A percentile compares a stretch with the other conserved stretches of the same genome.
Evolutionary conservation across 1,140 invertebrate species (phyloP).

Genomic region (Drosophila nigromelanica): DNA sequence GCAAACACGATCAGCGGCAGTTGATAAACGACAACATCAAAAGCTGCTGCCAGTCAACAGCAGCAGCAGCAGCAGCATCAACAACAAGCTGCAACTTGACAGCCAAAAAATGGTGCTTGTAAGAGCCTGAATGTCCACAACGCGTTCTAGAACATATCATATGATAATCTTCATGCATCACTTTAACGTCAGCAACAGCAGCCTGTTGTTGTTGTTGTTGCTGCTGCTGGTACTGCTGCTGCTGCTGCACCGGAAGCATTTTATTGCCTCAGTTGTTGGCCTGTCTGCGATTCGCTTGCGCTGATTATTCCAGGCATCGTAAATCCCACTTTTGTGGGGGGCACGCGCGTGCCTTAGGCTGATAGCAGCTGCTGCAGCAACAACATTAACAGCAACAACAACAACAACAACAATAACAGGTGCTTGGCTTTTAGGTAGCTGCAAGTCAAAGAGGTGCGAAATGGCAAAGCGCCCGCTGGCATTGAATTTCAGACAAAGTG

Average conservation of each 20-base stretch:
- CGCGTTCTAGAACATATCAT: constrained; percentile 74
- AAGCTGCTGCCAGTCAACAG: constrained; percentile 30
- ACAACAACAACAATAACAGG: constrained; percentile 50
- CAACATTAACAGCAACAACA: constrained; percentile 22
- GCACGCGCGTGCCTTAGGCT: constrained; percentile 63
- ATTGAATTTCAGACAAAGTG: constrained; percentile 82
- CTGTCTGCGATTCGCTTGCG: constrained; percentile 70
- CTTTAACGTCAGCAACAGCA: constrained; percentile 67
- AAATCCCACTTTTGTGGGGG: constrained; percentile 76
- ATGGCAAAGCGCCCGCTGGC: constrained; percentile 77
- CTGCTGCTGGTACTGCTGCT: constrained; percentile 18
- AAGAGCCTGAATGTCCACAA: constrained; percentile 23
- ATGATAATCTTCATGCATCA: constrained; percentile 82
- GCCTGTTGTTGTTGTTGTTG: constrained; percentile 30
- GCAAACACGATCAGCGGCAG: constrained; percentile 58
- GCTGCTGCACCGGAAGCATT: constrained; percentile 75
- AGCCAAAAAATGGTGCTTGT: constrained; percentile 65
- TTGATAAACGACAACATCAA: constrained; percentile 73
- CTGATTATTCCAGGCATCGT: constrained; percentile 74
- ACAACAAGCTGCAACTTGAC: constrained; percentile 44
- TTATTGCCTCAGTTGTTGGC: constrained; percentile 66
- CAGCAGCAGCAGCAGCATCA: constrained; percentile 22
- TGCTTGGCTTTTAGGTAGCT: constrained; percentile 62
- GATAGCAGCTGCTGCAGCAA: constrained; percentile 43
- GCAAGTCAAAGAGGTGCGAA: constrained; percentile 79